phyloP scores from a whole-genome alignment of 1,140 invertebrate genomes.

The Drosophila ogumai region DNA sequence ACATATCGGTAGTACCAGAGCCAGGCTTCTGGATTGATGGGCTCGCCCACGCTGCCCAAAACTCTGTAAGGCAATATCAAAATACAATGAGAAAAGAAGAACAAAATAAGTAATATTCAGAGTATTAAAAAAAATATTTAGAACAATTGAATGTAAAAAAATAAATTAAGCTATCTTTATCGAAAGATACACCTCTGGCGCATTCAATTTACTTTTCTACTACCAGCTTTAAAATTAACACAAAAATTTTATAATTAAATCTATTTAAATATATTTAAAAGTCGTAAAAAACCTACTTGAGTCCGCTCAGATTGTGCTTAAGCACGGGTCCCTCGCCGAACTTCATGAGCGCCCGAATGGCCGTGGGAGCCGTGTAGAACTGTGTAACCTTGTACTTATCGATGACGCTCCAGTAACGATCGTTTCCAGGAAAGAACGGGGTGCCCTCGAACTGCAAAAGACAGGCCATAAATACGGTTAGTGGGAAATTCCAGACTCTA shows the following conservation, averaged over 20 bases:
- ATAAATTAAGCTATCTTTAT: too few relatives aligned
- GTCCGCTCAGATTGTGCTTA: conserved; percentile 86
- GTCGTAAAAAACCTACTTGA: conserved; percentile 84
- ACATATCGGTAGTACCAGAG: conserved; percentile 97
- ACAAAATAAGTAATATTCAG: neutral
- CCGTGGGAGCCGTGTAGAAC: conserved; percentile 99
- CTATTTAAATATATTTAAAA: too few relatives aligned
- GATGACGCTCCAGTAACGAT: conserved; percentile 96
- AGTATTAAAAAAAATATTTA: neutral
- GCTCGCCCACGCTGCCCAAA: conserved; percentile 97
- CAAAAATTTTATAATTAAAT: too few relatives aligned
- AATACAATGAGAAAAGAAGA: neutral
- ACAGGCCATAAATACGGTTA: conserved; percentile 38
- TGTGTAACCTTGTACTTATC: conserved; percentile 98
- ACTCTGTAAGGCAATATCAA: conserved; percentile 86
- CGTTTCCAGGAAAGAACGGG: conserved; percentile 95
- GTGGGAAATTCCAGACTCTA: conserved; percentile 1
- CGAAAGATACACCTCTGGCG: too few relatives aligned
- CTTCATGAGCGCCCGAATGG: conserved; percentile 98
- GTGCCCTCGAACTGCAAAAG: conserved; percentile 95
- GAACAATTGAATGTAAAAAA: too few relatives aligned
- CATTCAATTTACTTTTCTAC: too few relatives aligned
- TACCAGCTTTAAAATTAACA: too few relatives aligned
- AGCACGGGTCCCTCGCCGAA: conserved; percentile 92
- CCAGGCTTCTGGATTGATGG: conserved; percentile 99